Evolutionary conservation across 2,113 vertebrate species (phyloP).

Genomic region (Pomatorhinus ruficollis): DNA sequence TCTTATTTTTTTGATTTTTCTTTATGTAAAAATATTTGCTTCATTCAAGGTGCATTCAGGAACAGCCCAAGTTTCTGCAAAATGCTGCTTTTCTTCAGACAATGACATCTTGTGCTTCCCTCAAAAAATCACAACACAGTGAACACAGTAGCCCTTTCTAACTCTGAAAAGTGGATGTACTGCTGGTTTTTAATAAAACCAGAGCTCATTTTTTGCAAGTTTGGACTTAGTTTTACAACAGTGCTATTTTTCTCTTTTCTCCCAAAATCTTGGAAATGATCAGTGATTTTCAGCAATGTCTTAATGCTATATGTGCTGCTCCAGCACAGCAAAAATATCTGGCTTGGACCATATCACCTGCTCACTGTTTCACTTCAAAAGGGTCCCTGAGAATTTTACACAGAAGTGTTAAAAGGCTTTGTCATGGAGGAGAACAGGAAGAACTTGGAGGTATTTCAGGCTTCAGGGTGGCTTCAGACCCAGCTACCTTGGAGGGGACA

Average conservation of each 20-base stretch:
- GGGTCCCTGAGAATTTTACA: neutral
- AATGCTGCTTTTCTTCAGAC: neutral
- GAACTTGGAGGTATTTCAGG: neutral
- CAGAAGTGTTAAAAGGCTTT: neutral
- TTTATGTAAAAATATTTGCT: neutral
- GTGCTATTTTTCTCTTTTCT: neutral
- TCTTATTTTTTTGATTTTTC: neutral
- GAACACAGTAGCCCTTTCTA: neutral
- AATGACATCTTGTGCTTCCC: neutral
- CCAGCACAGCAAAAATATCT: neutral
- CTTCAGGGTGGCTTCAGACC: neutral
- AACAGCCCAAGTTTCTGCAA: neutral
- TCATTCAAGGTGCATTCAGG: neutral
- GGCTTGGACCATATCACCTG: accelerated
- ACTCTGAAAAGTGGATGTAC: neutral
- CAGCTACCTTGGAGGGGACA: neutral
- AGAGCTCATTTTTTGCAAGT: neutral
- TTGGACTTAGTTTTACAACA: neutral
- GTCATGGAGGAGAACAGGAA: neutral
- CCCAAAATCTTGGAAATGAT: neutral
- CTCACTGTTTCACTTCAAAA: neutral
- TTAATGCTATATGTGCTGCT: neutral
- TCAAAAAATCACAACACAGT: neutral
- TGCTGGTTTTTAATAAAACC: neutral
- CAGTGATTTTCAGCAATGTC: neutral